Evolutionary conservation across 2,888 invertebrate species (phyloP), one percentile per base, ranked within the genome.

Genomic region (Anticlea derivata): DNA sequence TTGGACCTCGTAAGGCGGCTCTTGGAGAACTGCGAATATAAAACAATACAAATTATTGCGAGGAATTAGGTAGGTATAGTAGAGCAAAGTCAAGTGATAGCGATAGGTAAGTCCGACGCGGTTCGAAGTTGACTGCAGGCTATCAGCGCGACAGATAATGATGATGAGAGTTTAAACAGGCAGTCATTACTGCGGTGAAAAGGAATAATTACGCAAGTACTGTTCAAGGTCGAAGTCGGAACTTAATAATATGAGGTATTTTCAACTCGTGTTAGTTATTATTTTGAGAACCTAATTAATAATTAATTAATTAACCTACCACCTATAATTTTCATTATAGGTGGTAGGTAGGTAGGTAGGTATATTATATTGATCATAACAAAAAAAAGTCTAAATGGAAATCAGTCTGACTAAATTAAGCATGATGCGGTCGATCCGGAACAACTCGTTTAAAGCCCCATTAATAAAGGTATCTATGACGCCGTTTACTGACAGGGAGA

Each of bases 1-100:
- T 74, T 88, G 85, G 63, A 90, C 88, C 75, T 90, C 90, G 77
- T 89, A 90, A 58, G 90, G 90, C 66, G 90, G 89, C 77, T 87
- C 90, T 76, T 88, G 89, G 57, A 87, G 78, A 53, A 90, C 89
- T 90, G 46, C 11, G 38, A 29, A 38, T 11, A 13, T 39, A 51
- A 53, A 56, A 58, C 45, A 38, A 50, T 45, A 37, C 38, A 40
- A 39, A 26, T 50, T 65, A 66, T 67, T 65, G 60, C 63, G 65
- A 53, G 61, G 64, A 65, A 63, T 63, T 55, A 60, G 1, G 37
- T 49, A 23, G 24, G 29, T 43, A 33, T 37, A 17, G 22, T 39
- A 38, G 40, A 45, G 30, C 38, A 43, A 58, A 63, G 68, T 68
- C 71, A 65, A 70, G 68, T 70, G 72, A 69, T 63, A 59, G 69